A percentile compares a stretch with the other conserved stretches of the same genome.
phyloP scores from a whole-genome alignment of 1,140 invertebrate genomes.

The Plectrocnemia conspersa region DNA sequence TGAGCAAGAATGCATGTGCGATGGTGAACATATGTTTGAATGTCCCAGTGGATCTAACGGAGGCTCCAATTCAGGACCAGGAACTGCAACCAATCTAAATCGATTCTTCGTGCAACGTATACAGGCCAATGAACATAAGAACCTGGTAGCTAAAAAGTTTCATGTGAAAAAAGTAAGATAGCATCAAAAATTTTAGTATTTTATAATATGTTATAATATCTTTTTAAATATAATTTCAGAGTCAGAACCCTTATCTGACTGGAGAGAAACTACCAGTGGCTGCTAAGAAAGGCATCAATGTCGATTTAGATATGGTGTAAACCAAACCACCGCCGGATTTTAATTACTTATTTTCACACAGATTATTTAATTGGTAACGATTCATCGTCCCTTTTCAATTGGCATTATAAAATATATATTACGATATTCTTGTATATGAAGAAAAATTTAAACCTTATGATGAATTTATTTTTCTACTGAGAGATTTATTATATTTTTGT shows the following conservation, averaged over 20 bases:
- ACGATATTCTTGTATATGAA: not conserved
- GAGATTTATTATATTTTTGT: conserved; percentile 32
- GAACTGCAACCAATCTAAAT: conserved; percentile 43
- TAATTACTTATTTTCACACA: not conserved
- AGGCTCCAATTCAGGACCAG: conserved; percentile 36
- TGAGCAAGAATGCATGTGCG: conserved; percentile 94
- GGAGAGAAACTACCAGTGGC: conserved; percentile 81
- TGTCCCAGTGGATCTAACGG: conserved; percentile 63
- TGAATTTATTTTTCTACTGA: conserved; percentile 28
- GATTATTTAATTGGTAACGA: not conserved
- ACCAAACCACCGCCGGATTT: not conserved
- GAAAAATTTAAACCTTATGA: not conserved
- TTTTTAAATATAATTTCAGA: conserved; percentile 47
- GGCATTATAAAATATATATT: too few species aligned
- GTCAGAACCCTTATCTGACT: conserved; percentile 69
- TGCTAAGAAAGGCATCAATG: conserved; percentile 79
- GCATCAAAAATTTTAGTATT: conserved; percentile 35
- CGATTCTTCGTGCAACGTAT: conserved; percentile 52
- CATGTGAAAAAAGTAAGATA: conserved; percentile 59
- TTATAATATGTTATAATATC: conserved; percentile 18
- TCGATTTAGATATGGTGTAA: conserved; percentile 41
- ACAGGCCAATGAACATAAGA: conserved; percentile 58
- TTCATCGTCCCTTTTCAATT: conserved; percentile 1
- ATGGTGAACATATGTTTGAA: conserved; percentile 97
- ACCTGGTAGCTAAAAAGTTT: conserved; percentile 76